Percentiles rank a stretch among this genome's conserved stretches.
Evolutionary conservation across 2,113 vertebrate species (phyloP).

Genomic region (Neolamprologus kungweensis): DNA sequence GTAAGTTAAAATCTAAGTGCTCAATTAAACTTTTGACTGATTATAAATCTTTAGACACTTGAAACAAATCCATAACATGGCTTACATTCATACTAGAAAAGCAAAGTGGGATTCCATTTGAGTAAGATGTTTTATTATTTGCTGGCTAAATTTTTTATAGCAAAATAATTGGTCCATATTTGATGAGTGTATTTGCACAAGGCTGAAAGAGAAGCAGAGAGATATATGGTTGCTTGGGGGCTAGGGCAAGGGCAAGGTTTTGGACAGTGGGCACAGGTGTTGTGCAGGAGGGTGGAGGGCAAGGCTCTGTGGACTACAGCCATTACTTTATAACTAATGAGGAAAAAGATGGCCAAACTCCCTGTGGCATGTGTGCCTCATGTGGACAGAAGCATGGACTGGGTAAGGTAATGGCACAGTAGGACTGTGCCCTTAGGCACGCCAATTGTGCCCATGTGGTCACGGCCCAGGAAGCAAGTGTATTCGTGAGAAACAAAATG

Average conservation of each 20-base stretch:
- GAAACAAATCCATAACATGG: neutral
- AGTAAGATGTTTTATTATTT: neutral
- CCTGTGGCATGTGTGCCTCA: slow-evolving; percentile 22
- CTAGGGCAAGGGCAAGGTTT: neutral
- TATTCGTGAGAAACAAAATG: neutral
- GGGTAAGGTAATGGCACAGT: slow-evolving; percentile 38
- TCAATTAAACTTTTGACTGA: neutral
- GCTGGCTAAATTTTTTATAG: neutral
- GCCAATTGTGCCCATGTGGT: slow-evolving; percentile 46
- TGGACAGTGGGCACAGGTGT: neutral
- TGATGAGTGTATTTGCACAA: neutral
- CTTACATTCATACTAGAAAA: neutral
- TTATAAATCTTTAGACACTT: neutral
- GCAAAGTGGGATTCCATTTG: neutral
- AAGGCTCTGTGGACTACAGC: slow-evolving; percentile 28
- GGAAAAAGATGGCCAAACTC: slow-evolving; percentile 9
- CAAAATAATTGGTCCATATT: neutral
- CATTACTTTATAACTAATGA: slow-evolving; percentile 49
- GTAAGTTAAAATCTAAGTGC: neutral
- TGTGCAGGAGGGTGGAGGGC: neutral
- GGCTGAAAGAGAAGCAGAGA: neutral
- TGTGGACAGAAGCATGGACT: slow-evolving; percentile 12
- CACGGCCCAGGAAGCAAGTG: slow-evolving; percentile 18
- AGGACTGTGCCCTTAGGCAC: slow-evolving; percentile 33
- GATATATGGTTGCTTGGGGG: neutral